These are phyloP conservation scores for Melanotaenia maccullochi DNA, from an alignment of 2,797 vertebrate species.

Conservation along the genomic window DNA sequence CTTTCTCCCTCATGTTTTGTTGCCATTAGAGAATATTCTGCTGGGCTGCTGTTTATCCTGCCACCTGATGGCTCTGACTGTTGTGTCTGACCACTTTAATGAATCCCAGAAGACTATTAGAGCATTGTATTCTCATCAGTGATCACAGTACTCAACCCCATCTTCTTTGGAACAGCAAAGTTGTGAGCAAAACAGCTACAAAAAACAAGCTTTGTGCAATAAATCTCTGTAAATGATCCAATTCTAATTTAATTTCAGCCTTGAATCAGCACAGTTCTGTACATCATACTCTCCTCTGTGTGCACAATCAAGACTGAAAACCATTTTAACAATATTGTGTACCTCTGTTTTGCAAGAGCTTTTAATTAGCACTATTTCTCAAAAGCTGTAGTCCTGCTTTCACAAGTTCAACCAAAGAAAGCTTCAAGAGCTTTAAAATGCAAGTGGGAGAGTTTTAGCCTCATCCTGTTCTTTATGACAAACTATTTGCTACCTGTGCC, in stretches of 20 bases:
- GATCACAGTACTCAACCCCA: conserved; percentile 12
- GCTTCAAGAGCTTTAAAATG: conserved; percentile 25
- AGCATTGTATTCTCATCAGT: conserved; percentile 43
- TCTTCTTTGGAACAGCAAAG: conserved; percentile 7
- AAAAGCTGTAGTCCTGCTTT: too few relatives aligned
- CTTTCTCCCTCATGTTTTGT: conserved; percentile 38
- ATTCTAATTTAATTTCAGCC: not conserved
- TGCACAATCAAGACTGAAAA: not conserved
- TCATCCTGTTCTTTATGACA: conserved; percentile 32
- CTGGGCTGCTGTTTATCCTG: conserved; percentile 11
- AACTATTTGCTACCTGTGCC: conserved; percentile 39
- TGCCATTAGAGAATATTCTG: conserved; percentile 5
- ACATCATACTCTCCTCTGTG: not conserved
- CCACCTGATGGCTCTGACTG: conserved; percentile 27
- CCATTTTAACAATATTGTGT: not conserved
- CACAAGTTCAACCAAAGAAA: conserved; percentile 12
- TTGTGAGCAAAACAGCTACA: not conserved
- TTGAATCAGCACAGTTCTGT: not conserved
- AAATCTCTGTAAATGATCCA: not conserved
- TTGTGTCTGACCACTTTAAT: conserved; percentile 51
- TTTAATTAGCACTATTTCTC: too few relatives aligned
- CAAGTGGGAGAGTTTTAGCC: conserved; percentile 14
- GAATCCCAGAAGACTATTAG: conserved; percentile 57
- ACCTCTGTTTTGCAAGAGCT: not conserved
- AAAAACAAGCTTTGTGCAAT: not conserved